Evolutionary conservation across 2,113 vertebrate genomes (phyloP), one percentile per base, ranked within the genome.

Genomic region (Thunnus maccoyii): DNA sequence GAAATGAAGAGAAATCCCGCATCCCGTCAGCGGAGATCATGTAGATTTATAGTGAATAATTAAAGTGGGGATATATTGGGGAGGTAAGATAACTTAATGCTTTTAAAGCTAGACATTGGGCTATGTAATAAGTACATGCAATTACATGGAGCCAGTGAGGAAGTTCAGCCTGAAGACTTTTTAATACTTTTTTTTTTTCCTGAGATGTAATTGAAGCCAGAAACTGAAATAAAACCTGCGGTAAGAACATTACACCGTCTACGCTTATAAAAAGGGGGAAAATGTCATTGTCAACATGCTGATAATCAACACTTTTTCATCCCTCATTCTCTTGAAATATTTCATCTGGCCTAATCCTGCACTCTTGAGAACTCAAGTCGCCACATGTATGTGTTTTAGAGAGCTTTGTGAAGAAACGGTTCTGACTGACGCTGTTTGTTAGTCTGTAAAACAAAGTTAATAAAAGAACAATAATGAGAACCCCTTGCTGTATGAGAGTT

Each of bases 1-100:
- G 70, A 81, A 86, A 87, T 81, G 47, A 88, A 48, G 65, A 58
- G 30, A 68, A 67, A 75, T 44, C 5, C 41, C 51, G 56, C 62
- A 60, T 9, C 63, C 72, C 70, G 74, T 73, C 78, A 63, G 60
- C 58, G 25, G 44, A 66, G 55, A 30, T 41, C 17, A 16, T 51
- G 36, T 9, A 70, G 51, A 17, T 60, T 78, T 48, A 50, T 10
- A 7, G 27, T 22, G n/a, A 78, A 64, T 63, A 52, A 75, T 76
- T n/a, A 68, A 76, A 81, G 47, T 9, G 5, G 25, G 30, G 50
- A 52, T 36, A 14, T 55, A 41, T 44, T 36, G 25, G 41, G 13
- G 7, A 56, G 50, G 18, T 1, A 20, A 52, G 18, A 41, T 15
- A 20, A 65, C 18, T 6, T 22, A 13, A 15, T 69, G 50, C 13